These are phyloP conservation scores for Beroe forskalii DNA, from an alignment of 37 sponge, comb jelly and placozoan genomes.

Conservation along the genomic window DNA sequence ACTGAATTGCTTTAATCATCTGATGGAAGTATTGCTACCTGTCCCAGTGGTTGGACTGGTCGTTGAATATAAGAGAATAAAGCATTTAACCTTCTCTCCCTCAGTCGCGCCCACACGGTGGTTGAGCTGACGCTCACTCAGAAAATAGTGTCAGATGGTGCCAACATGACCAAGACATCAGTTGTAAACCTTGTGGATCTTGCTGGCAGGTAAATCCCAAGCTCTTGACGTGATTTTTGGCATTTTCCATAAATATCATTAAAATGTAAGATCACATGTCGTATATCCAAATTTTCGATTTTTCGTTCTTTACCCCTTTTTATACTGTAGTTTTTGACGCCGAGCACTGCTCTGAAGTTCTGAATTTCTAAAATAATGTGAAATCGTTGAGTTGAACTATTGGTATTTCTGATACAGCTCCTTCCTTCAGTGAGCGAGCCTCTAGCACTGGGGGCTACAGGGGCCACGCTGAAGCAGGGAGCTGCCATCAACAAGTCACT, in stretches of 20 bases:
- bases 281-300: background rate
- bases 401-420: too few species aligned
- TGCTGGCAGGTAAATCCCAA: slow-evolving; percentile 78
- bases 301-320: background rate
- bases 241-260: too few species aligned
- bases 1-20: too few species aligned
- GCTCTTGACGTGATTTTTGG: background rate
- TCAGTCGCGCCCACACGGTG: slow-evolving; percentile 75
- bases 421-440: slow-evolving; percentile 71
- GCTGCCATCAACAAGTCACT: slow-evolving; percentile 81
- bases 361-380: too few species aligned
- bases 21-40: too few species aligned
- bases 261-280: too few species aligned
- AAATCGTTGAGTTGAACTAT: too few species aligned
- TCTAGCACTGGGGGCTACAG: slow-evolving; percentile 78
- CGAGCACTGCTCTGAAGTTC: too few species aligned
- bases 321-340: background rate
- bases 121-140: slow-evolving; percentile 74
- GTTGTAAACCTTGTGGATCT: slow-evolving; percentile 77
- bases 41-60: too few species aligned
- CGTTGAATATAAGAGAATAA: too few species aligned
- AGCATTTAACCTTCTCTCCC: too few species aligned
- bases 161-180: slow-evolving; percentile 69
- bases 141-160: slow-evolving; percentile 68
- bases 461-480: slow-evolving; percentile 73